Base-by-base conservation (phyloP, 2,113 vertebrate species). In the Toxotes jaculatrix region DNA sequence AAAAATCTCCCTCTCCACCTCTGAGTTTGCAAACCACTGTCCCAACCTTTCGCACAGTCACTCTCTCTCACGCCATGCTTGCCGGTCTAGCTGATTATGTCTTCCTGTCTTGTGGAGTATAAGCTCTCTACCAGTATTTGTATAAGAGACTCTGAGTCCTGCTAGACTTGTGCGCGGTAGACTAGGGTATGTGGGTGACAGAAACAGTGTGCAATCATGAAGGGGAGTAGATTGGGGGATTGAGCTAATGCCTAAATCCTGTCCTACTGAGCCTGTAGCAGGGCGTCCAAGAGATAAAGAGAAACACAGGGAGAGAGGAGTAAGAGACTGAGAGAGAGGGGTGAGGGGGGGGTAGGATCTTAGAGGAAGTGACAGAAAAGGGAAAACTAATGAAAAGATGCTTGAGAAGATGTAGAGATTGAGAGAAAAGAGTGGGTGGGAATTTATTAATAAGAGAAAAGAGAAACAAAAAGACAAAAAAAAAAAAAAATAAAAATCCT, bases 181-280 rank as follows among this genome's bases (percentile, higher is more conserved):
- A 87, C 87, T 74, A 66, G 59, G 27, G 68, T 83, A 62, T 78
- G 83, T 77, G 82, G 65, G 88, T 87, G 87, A 92, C 82, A 90
- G 87, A 80, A 88, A 91, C 83, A 81, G 83, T 83, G 87, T 90
- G 89, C 87, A 88, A 88, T 91, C 87, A 88, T 70, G 82, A 89
- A 87, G 75, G 79, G 85, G 68, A 80, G 86, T 62, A 89, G 86
- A 91, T 90, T 83, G 85, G 71, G 84, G 89, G 89, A 91, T 89
- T 91, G 91, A 89, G 88, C 83, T 91, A 86, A 90, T 87, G 84
- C 86, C 86, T 80, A 93, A 92, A 94, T 92, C 92, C 92, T 87
- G 88, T 89, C 91, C 87, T 76, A 83, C 93, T 90, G 90, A 90
- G 89, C 88, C 80, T 60, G 88, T 89, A 86, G 85, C 68, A 4